Base-by-base conservation (phyloP, 2,113 vertebrate genomes). In the Gymnocephalus cernua region DNA sequence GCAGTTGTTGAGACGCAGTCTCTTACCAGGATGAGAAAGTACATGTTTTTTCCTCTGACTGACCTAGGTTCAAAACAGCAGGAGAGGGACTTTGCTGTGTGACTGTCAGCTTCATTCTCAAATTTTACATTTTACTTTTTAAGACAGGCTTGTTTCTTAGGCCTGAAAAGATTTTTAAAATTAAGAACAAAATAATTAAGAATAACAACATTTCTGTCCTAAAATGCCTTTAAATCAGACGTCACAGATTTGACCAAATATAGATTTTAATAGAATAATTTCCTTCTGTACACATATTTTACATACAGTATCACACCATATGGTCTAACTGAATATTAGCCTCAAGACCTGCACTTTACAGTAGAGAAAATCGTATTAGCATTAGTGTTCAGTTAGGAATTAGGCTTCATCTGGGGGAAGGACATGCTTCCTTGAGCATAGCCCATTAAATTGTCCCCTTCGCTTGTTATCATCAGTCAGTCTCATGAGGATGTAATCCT, bases 1-100 rank as follows among this genome's bases (percentile, higher is more conserved):
- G 92, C 91, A 92, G 90, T 93, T 89, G 87, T 89, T 88, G 86
- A 88, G 86, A 92, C 48, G 77, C 80, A 91, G 87, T 91, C 88
- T 92, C 88, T 88, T 87, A 85, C 85, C 86, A 75, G 82, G 84
- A 92, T 69, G 58, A 86, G 73, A 92, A 93, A 92, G 90, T 84
- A 91, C 83, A 84, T 80, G 76, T 85, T 86, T 89, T 86, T 83
- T 70, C 74, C 63, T 69, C 79, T 56, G 70, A 80, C 84, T 93
- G 83, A 91, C 84, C 91, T 57, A 7, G 82, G 90, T 86, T 89
- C 74, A 72, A 84, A 90, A 89, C 87, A 83, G 85, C 80, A 73
- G 82, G 83, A 90, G 81, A 85, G 51, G 69, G 82, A 84, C 77
- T 85, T 76, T 85, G 44, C 79, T 65, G 53, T 65, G 57, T 44